Base-by-base conservation (phyloP, 2,797 vertebrate genomes). In the Neosilurus mollespiculum region DNA sequence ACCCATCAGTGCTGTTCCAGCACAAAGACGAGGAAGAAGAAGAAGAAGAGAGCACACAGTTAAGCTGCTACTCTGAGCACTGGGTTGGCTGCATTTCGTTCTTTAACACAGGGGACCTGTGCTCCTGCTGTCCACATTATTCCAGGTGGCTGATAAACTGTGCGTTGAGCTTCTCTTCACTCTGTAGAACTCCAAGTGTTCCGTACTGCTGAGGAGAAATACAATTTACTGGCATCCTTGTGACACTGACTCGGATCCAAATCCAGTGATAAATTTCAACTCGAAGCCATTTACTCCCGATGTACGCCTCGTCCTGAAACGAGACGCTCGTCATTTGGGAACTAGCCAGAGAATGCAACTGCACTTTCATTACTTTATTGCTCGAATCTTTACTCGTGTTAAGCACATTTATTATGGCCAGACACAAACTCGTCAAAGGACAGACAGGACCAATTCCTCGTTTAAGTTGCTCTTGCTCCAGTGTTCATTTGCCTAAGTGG, bases 401-500 rank as follows among this genome's bases (percentile, higher is more conserved):
- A 30, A 72, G 34, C 69, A 66, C 83, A 78, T 85, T 85, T 83
- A 70, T 88, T 80, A 26, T 72, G 79, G 81, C 83, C 81, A 16
- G 49, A 49, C 73, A 14, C n/a, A 64, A 18, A 7, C 20, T 75
- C 53, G 73, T 78, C 72, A 70, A 61, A 84, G 61, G 62, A 76
- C 34, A 9, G 54, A 76, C 56, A 59, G 80, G 75, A 84, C 65
- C 56, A 1, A 76, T 78, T 85, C 49, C 69, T 88, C 78, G 72
- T 81, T 84, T 62, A 58, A 53, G 71, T 59, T 20, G 24, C 65
- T 83, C 30, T 75, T 80, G 61, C 72, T 77, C 78, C 81, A 59
- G 66, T 51, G 73, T 83, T 86, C 84, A 82, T 87, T 87, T 84
- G 65, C 81, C 81, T 85, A 80, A 87, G 64, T 51, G 83, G 84